phyloP scores from a whole-genome alignment of 2,797 vertebrate genomes.

The Tapera naevia region DNA sequence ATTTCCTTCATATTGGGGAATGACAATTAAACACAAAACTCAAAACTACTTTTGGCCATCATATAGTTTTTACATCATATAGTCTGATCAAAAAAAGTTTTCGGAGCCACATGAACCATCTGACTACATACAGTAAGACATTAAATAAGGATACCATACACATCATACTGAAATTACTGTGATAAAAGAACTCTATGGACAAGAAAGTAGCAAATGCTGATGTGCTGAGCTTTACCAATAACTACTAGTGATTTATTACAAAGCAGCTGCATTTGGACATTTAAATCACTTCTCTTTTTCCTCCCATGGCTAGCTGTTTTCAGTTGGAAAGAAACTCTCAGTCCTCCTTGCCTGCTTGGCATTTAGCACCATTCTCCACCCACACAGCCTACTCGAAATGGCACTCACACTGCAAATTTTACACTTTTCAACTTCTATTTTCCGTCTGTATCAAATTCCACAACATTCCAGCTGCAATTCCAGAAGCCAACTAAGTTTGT shows the following conservation, averaged over 20 bases:
- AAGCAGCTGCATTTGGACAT: conserved; percentile 18
- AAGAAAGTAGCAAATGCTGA: neutral
- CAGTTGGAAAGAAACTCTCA: neutral
- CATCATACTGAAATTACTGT: neutral
- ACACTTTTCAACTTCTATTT: neutral
- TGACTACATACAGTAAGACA: neutral
- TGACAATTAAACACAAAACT: neutral
- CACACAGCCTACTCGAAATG: conserved; percentile 47
- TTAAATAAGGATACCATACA: neutral
- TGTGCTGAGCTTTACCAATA: neutral
- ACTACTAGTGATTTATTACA: conserved; percentile 29
- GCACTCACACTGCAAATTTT: conserved; percentile 58
- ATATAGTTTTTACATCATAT: neutral
- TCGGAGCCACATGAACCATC: neutral
- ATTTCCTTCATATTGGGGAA: neutral
- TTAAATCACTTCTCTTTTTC: neutral
- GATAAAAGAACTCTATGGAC: neutral
- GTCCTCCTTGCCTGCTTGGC: conserved; percentile 23
- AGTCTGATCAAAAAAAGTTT: neutral
- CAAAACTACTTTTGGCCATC: neutral
- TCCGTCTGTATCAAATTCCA: conserved; percentile 59
- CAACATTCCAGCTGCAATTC: conserved; percentile 45
- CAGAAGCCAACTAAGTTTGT: conserved; percentile 9
- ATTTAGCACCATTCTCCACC: conserved; percentile 46
- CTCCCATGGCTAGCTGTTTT: neutral